Base-by-base conservation (phyloP, 1,140 invertebrate genomes). In the Ceratina japonica region DNA sequence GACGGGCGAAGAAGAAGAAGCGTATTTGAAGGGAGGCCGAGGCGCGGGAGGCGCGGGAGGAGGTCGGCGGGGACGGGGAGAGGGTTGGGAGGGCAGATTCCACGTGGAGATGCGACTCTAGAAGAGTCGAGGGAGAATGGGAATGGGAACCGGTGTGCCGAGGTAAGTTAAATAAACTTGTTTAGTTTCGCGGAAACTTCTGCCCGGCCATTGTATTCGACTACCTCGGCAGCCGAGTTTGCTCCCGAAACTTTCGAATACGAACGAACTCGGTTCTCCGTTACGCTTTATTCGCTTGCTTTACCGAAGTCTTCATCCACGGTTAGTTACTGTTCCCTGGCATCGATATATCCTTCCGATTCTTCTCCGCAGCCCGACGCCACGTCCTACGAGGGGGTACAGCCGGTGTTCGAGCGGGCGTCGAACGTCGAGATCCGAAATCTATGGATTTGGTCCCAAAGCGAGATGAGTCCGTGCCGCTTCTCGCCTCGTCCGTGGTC, bases 161-260 rank as follows among this genome's bases (percentile, higher is more conserved):
- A 85, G 86, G 87, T 90, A 90, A 91, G 89, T 91, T 91, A 91
- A 91, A 91, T 90, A 91, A 91, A 91, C 90, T 91, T 90, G 89
- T 89, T 91, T 90, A 89, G 89, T 86, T 89, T 86, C 76, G 82
- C 84, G 86, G 88, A 90, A 90, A 90, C 83, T 90, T 90, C 82
- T 86, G 83, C 84, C 68, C 80, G 80, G 87, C 88, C 88, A 91
- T 91, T 91, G 90, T 91, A 89, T 89, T 89, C 88, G 86, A 86
- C 87, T 91, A 87, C 83, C 86, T 85, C 82, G 78, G 37, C 84
- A 76, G 80, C 73, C 81, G 81, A 87, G 85, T 85, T 86, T 86
- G 79, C 78, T 71, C 62, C 37, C 64, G 71, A 89, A 89, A 90
- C 82, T 89, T 89, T 86, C 86, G 84, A 88, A 89, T 88, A 87